phyloP scores from a whole-genome alignment of 2,797 vertebrate genomes.

The Rhinella marina region DNA sequence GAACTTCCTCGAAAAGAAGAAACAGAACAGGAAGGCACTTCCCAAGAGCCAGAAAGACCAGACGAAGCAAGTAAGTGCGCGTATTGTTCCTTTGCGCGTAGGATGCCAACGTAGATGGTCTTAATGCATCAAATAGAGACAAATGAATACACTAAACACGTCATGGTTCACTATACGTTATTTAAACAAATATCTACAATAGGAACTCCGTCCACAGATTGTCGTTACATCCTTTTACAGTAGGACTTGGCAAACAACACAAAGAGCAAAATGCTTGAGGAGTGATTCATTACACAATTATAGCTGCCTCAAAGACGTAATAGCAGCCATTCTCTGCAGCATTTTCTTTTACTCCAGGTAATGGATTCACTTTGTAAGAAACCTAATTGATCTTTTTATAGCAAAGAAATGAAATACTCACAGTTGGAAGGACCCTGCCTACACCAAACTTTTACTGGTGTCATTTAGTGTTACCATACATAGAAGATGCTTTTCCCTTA shows the following conservation, averaged over 20 bases:
- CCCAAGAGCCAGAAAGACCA: slow-evolving; percentile 78
- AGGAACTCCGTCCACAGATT: not conserved
- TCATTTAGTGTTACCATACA: not conserved
- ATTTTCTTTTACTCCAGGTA: not conserved
- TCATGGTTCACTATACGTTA: slow-evolving; percentile 6
- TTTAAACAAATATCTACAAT: not conserved
- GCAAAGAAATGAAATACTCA: not conserved
- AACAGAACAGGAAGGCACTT: slow-evolving; percentile 78
- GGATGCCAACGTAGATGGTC: not conserved
- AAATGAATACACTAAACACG: not conserved
- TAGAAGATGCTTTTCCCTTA: not conserved
- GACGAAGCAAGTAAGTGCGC: slow-evolving; percentile 79
- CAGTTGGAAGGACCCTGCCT: not conserved
- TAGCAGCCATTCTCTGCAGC: not conserved
- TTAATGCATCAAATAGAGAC: slow-evolving; percentile 26
- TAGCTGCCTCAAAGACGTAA: slow-evolving; percentile 2
- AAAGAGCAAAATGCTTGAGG: not conserved
- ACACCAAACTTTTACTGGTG: not conserved
- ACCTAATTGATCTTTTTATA: slow-evolving; percentile 32
- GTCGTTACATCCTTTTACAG: not conserved
- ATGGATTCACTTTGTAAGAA: slow-evolving; percentile 14
- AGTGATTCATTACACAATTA: slow-evolving; percentile 21
- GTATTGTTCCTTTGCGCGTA: slow-evolving; percentile 46
- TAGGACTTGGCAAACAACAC: slow-evolving; percentile 6
- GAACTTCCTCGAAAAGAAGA: slow-evolving; percentile 82